Conservation (phyloP, 2,797 vertebrate genomes). For the Distichodus sexfasciatus region DNA sequence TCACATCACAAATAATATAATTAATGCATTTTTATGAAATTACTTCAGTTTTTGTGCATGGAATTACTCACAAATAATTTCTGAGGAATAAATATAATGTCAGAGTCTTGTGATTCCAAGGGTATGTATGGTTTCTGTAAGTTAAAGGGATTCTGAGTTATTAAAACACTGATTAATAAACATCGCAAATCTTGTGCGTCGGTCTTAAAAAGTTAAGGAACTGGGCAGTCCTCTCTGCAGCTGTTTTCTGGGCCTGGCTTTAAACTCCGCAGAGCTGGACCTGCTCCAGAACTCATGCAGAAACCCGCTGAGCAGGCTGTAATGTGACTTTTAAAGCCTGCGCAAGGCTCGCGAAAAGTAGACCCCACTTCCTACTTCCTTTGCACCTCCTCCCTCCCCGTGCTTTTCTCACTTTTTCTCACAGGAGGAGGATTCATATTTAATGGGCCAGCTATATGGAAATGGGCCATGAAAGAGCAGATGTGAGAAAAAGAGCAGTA, state of each 20-base stretch:
- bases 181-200: neutral
- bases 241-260: neutral
- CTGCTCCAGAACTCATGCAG: constrained; percentile 14
- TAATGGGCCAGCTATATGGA: constrained; percentile 60
- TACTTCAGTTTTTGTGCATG: too few relatives aligned
- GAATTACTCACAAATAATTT: too few relatives aligned
- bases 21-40: too few relatives aligned
- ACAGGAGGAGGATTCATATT: constrained; percentile 61
- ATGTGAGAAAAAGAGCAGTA: constrained; percentile 40
- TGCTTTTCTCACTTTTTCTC: constrained; percentile 24
- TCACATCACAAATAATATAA: too few relatives aligned
- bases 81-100: too few relatives aligned
- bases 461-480: constrained; percentile 52
- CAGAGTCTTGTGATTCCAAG: too few relatives aligned
- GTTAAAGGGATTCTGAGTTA: too few relatives aligned
- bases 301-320: neutral
- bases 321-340: neutral
- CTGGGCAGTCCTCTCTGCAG: neutral
- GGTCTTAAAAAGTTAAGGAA: neutral
- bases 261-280: constrained; percentile 5
- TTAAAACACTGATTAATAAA: too few relatives aligned
- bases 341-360: too few relatives aligned
- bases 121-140: too few relatives aligned
- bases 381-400: too few relatives aligned
- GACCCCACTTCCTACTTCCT: too few relatives aligned